Evolutionary conservation across 2,797 vertebrate genomes (phyloP), one percentile per base, ranked within the genome.

Genomic region (Anguilla obscura): DNA sequence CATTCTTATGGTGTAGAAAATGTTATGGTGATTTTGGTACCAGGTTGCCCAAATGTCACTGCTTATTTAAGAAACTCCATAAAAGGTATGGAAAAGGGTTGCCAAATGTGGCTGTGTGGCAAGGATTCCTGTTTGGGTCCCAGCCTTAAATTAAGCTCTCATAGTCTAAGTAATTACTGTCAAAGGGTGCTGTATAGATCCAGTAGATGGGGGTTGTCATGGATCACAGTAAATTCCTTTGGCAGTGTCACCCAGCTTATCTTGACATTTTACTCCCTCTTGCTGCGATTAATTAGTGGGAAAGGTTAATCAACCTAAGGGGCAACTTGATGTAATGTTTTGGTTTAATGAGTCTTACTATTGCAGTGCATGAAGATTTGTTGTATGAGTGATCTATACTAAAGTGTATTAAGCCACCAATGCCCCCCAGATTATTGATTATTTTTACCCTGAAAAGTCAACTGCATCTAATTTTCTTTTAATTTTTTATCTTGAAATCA

Each of bases 301-400:
- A 89, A 90, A 92, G 89, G 84, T 92, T 90, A 89, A 91, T 87
- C 54, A 88, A 85, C 85, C 69, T 80, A 71, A 79, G 80, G 74
- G 74, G 76, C 56, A 80, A 48, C 85, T 82, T 36, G 66, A 27
- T 63, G 16, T 24, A 63, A 63, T 63, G 60, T 24, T 63, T 63
- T 24, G 84, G 56, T 86, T 60, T 63, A 80, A 86, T 86, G 24
- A 50, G 71, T 88, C 76, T 88, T 85, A 76, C 84, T 85, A 33
- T 56, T 74, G 40, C 74, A 8, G 82, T 45, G 50, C 66, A 54
- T 36, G 48, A 85, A 58, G 36, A 84, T 18, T n/a, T 69, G 30
- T 56, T 33, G 36, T 66, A 50, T 69, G 4, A 27, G 50, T 50
- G 14, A 14, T 84, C 52, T 30, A 2, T 33, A 71, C 30, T 52